Percentiles rank a stretch among this genome's conserved stretches.
These are phyloP conservation scores for Diadromus collaris DNA, from an alignment of 2,888 invertebrate species.

Conservation along the genomic window DNA sequence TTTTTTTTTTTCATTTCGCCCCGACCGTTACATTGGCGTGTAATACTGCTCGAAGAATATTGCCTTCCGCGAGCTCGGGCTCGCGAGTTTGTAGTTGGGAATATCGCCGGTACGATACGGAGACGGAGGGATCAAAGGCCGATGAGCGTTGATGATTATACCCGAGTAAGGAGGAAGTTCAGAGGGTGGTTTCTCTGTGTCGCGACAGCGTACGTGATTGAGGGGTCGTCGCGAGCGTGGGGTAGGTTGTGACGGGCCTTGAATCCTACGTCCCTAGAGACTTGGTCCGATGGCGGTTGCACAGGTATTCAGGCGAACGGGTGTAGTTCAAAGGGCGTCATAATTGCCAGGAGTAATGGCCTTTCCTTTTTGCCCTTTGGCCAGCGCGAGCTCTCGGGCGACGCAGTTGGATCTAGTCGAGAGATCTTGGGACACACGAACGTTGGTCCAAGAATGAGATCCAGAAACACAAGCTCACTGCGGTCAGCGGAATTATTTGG, in stretches of 20 bases:
- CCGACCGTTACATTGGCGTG: not conserved
- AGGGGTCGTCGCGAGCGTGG: constrained; percentile 38
- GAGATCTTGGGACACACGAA: not conserved
- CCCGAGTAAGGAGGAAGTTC: constrained; percentile 1
- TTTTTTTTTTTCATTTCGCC: too few species aligned
- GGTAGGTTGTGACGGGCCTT: constrained; percentile 46
- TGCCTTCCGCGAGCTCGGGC: not conserved
- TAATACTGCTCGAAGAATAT: not conserved
- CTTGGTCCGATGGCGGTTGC: constrained; percentile 24
- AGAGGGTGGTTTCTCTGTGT: constrained; percentile 8
- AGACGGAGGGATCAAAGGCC: constrained; percentile 36
- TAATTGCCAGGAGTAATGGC: constrained; percentile 70
- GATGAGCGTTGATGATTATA: constrained; percentile 40
- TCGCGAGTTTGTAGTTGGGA: not conserved
- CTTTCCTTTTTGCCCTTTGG: constrained; percentile 63
- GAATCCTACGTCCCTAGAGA: constrained; percentile 55
- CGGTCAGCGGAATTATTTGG: constrained; percentile 8
- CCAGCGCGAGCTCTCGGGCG: constrained; percentile 28
- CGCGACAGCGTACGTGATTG: not conserved
- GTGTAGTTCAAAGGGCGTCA: constrained; percentile 68
- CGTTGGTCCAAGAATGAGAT: not conserved
- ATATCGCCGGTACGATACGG: not conserved
- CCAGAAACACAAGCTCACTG: not conserved
- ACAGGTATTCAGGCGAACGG: constrained; percentile 40
- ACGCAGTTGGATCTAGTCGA: not conserved